Base-by-base conservation (phyloP, 2,888 invertebrate species). In the Amblyjoppa proteus region DNA sequence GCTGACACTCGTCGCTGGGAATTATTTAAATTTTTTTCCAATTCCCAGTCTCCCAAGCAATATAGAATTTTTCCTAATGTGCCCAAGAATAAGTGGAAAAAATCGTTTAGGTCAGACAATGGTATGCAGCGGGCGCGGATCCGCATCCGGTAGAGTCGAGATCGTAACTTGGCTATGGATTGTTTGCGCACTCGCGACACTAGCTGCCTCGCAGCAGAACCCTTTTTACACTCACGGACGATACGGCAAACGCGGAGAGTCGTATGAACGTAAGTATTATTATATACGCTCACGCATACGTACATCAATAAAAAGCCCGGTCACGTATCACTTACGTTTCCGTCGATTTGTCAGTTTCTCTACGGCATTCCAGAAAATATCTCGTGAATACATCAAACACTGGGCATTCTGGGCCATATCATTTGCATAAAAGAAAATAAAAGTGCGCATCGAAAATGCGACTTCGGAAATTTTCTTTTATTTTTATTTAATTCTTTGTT, bases 181-280 rank as follows among this genome's bases (percentile, higher is more conserved):
- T 75, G 87, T 89, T 70, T 90, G 89, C 68, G 86, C 89, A 7
- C 38, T 92, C 31, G 84, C 89, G 56, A 90, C 89, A n/a, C 84
- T 90, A 38, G 90, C 89, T 2, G 89, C 89, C 3, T 88, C 90
- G 9, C 87, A 89, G 64, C 81, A 85, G 28, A 88, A 88, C 70
- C 49, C 74, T 25, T 92, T 92, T 84, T 90, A 91, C 88, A 83
- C 87, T 41, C 88, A 88, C 64, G 88, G 89, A 61, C 90, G 92
- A 4, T 92, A 91, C 75, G 92, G 92, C 5, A 93, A 93, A 84
- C 90, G 92, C 6, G 87, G 88, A 41, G 90, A 90, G 66, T 81
- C 88, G 31, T 84, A 70, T 56, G 75, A 78, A 64, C 85, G 92
- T 92, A 75, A 89, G 90, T 89, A 83, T 77, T 51, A 38, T 53